Conservation (phyloP, 1,140 invertebrate genomes). For the Druon quercuslanigerum region DNA sequence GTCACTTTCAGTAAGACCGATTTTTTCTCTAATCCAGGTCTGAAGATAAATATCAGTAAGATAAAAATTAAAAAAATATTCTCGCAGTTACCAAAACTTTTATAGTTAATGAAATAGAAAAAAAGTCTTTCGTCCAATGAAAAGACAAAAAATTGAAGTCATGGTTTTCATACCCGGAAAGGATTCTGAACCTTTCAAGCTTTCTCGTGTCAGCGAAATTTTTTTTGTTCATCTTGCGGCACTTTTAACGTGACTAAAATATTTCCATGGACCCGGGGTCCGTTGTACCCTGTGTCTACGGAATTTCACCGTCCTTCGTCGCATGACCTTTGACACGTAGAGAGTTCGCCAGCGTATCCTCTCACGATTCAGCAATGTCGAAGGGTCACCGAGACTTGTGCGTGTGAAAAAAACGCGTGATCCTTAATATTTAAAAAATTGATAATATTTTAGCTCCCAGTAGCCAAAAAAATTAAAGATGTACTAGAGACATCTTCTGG, state of each 20-base stretch:
- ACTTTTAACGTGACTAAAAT: constrained; percentile 2
- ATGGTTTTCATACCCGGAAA: not conserved
- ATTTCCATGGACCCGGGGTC: not conserved
- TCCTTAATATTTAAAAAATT: not conserved
- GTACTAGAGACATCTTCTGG: no score
- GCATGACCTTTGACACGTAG: not conserved
- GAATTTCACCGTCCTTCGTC: not conserved
- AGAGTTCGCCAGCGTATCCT: constrained; percentile 1
- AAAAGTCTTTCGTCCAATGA: no score
- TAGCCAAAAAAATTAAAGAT: not conserved
- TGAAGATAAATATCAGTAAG: no score
- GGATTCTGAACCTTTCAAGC: not conserved
- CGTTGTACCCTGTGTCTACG: not conserved
- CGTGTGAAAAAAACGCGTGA: not conserved
- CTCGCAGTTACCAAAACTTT: not conserved
- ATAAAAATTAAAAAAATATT: no score
- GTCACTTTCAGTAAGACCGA: no score
- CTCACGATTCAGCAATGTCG: constrained; percentile 9
- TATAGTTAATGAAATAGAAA: not conserved
- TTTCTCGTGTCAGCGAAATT: not conserved
- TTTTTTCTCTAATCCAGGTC: no score
- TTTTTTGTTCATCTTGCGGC: not conserved
- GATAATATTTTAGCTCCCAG: no score
- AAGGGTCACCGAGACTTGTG: not conserved
- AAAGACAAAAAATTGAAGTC: not conserved